Evolutionary conservation across 2,113 vertebrate species (phyloP).

Genomic region (Puma concolor): DNA sequence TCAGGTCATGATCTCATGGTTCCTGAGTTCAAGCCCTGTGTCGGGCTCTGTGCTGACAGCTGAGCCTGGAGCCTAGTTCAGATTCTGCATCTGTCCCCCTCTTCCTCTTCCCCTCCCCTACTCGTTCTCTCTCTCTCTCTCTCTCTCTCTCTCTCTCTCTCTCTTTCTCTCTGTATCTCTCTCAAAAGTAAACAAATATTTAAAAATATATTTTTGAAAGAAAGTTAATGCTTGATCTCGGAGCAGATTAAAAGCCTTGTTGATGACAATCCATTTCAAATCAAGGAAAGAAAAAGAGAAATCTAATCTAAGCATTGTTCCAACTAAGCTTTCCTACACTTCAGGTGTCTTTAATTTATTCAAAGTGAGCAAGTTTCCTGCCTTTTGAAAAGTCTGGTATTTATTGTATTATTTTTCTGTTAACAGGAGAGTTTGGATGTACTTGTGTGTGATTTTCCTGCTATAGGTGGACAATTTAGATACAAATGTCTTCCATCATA

Average conservation of each 20-base stretch:
- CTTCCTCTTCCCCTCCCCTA: no score
- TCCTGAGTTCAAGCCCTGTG: no score
- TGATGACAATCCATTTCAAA: neutral
- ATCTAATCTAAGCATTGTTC: neutral
- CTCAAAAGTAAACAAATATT: no score
- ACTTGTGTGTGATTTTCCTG: neutral
- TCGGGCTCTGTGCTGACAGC: no score
- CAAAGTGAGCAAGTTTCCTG: neutral
- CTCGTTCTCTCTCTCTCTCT: no score
- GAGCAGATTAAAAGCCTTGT: neutral
- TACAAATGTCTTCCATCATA: slow-evolving; percentile 7
- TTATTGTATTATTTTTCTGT: neutral
- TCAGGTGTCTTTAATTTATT: neutral
- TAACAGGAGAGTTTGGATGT: neutral
- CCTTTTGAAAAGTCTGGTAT: neutral
- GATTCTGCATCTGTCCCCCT: no score
- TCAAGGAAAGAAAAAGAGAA: neutral
- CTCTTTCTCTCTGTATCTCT: no score
- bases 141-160: no score
- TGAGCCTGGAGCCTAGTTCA: no score
- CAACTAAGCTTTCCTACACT: neutral
- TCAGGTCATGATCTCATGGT: no score
- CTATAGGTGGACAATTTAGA: neutral
- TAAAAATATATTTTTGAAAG: no score
- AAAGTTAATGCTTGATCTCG: neutral